A percentile compares a stretch with the other conserved stretches of the same genome.
These are phyloP conservation scores for Forpus xanthops DNA, from an alignment of 2,797 vertebrate species.

Conservation along the genomic window DNA sequence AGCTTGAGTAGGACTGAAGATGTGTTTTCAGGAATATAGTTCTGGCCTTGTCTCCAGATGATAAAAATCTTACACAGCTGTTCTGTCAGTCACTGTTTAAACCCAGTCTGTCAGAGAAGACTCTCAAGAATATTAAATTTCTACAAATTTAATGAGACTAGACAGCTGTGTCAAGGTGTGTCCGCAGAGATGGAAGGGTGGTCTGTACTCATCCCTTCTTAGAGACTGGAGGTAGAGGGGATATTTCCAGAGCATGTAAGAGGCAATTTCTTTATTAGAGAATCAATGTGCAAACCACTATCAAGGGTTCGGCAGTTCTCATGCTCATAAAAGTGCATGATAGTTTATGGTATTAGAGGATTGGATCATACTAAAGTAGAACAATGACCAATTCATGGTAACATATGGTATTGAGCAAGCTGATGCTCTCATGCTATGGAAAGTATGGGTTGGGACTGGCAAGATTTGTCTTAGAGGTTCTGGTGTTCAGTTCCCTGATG, in stretches of 20 bases:
- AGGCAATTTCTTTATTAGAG: background rate
- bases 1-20: background rate
- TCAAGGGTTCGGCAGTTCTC: background rate
- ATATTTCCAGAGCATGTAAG: background rate
- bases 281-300: background rate
- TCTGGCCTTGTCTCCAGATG: background rate
- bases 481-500: constrained; percentile 11
- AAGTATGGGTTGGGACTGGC: constrained; percentile 1
- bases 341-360: background rate
- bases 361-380: background rate
- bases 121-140: background rate
- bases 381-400: background rate
- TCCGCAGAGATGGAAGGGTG: background rate
- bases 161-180: background rate
- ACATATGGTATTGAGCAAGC: background rate
- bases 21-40: background rate
- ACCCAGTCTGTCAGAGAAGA: background rate
- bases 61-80: background rate
- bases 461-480: constrained; percentile 16
- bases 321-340: background rate
- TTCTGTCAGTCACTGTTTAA: constrained; percentile 16
- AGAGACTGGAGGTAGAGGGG: background rate
- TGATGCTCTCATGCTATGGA: background rate
- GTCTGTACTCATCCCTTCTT: background rate
- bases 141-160: background rate